phyloP scores from a whole-genome alignment of 2,888 invertebrate species.

The Disparrhopalites patrizii region DNA sequence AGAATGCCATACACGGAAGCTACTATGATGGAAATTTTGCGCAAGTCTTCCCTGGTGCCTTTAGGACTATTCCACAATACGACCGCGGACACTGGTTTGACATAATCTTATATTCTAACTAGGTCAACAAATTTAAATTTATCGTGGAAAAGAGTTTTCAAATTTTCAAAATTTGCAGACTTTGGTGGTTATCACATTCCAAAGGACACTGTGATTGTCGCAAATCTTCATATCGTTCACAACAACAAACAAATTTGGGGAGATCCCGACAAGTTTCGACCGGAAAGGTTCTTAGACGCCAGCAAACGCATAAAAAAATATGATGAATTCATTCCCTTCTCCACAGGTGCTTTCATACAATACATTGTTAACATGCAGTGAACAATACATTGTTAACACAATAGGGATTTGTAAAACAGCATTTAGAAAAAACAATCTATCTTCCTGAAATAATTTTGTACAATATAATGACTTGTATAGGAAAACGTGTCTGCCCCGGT shows the following conservation, averaged over 20 bases:
- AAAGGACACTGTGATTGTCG: slow-evolving; percentile 44
- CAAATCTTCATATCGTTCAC: slow-evolving; percentile 44
- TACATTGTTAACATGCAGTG: too few species aligned
- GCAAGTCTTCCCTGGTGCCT: slow-evolving; percentile 46
- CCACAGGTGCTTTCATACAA: too few species aligned
- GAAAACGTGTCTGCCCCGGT: slow-evolving; percentile 43
- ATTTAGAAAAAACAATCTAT: too few species aligned
- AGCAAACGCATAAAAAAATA: slow-evolving; percentile 31
- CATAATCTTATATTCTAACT: neutral
- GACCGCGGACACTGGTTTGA: slow-evolving; percentile 38
- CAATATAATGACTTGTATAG: too few species aligned
- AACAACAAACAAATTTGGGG: slow-evolving; percentile 40
- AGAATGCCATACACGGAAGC: slow-evolving; percentile 48
- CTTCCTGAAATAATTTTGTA: too few species aligned
- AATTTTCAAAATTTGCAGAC: slow-evolving; percentile 35
- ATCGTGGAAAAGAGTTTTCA: neutral
- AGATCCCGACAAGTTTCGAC: slow-evolving; percentile 46
- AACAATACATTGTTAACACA: too few species aligned
- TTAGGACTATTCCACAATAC: slow-evolving; percentile 46
- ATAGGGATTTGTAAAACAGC: too few species aligned
- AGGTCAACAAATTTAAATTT: neutral
- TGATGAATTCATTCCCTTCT: slow-evolving; percentile 45
- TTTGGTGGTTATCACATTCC: slow-evolving; percentile 44
- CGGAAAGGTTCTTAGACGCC: slow-evolving; percentile 39
- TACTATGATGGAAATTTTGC: slow-evolving; percentile 44